A percentile compares a stretch with the other conserved stretches of the same genome.
Evolutionary conservation across 2,113 vertebrate species (phyloP).

Genomic region (Centropus unirufus): DNA sequence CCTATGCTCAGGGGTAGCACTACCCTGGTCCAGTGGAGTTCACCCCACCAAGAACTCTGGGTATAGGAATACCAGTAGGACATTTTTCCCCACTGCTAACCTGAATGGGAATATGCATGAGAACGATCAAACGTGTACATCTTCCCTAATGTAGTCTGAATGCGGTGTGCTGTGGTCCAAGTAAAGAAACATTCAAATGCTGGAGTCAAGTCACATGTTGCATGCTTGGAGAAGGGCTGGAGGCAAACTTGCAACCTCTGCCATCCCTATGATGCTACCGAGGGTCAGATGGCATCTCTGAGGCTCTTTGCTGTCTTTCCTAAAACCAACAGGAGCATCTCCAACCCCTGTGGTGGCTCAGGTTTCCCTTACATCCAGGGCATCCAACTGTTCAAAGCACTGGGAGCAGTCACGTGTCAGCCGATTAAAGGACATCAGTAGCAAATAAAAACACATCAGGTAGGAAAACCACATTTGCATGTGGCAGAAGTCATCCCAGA

Average conservation of each 20-base stretch:
- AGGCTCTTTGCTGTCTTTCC: background rate
- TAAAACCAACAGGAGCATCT: background rate
- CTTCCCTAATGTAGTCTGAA: background rate
- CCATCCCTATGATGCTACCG: background rate
- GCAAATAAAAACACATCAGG: background rate
- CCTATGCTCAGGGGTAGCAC: background rate
- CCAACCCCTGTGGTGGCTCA: background rate
- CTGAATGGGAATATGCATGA: background rate
- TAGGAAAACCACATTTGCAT: background rate
- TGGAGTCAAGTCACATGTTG: background rate
- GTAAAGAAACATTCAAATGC: background rate
- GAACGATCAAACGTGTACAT: rapidly evolving
- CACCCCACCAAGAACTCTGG: background rate
- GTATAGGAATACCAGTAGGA: background rate
- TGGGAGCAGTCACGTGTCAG: background rate
- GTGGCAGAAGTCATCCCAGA: background rate
- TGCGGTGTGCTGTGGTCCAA: rapidly evolving
- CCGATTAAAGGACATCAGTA: background rate
- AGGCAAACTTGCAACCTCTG: background rate
- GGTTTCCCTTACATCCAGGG: background rate
- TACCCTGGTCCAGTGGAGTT: background rate
- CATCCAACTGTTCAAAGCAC: background rate
- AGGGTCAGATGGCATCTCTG: background rate
- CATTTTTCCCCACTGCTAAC: background rate
- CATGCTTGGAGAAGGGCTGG: background rate